phyloP scores from a whole-genome alignment of 1,140 invertebrate species.

The Maconellicoccus hirsutus region DNA sequence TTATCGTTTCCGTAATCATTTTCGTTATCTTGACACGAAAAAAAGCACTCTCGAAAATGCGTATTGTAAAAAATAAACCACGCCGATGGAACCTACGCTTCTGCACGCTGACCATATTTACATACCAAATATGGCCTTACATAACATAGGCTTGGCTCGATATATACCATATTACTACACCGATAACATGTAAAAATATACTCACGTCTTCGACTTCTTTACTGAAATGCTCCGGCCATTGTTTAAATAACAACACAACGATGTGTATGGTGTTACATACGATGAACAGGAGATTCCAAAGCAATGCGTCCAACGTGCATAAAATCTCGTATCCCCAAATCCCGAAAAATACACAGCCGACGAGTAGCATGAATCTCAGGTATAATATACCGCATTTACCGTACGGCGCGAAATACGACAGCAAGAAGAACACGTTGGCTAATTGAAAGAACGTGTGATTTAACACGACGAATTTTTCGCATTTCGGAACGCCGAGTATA shows the following conservation, averaged over 20 bases:
- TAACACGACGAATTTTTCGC: constrained; percentile 39
- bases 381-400: constrained; percentile 66
- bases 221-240: constrained; percentile 69
- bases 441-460: constrained; percentile 72
- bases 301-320: constrained; percentile 69
- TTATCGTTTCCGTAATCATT: too few relatives aligned
- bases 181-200: background rate
- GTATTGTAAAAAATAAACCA: too few relatives aligned
- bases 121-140: too few relatives aligned
- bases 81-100: too few relatives aligned
- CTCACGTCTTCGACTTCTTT: constrained; percentile 72
- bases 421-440: constrained; percentile 66
- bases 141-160: too few relatives aligned
- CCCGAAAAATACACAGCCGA: constrained; percentile 63
- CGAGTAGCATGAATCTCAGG: constrained; percentile 57
- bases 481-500: constrained; percentile 22
- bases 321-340: constrained; percentile 73
- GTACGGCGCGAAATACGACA: constrained; percentile 67
- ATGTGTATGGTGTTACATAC: constrained; percentile 72
- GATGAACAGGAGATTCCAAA: constrained; percentile 75
- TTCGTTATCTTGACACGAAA: too few relatives aligned
- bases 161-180: too few relatives aligned
- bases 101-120: too few relatives aligned
- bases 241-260: constrained; percentile 61
- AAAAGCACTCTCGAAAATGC: too few relatives aligned